phyloP scores from a whole-genome alignment of 1,140 invertebrate genomes.

The Leptopilina clavipes region DNA sequence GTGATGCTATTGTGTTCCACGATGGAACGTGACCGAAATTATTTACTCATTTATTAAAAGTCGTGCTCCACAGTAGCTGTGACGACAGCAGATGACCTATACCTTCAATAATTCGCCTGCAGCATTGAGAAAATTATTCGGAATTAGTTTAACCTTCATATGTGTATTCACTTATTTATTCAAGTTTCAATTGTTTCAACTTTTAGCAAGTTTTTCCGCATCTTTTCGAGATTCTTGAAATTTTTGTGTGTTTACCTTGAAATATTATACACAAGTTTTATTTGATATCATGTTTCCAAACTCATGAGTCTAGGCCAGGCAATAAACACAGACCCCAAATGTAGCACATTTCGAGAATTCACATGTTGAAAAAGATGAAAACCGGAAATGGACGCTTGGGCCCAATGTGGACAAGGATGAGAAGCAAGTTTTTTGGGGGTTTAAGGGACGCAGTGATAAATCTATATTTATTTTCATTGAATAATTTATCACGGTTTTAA shows the following conservation, averaged over 20 bases:
- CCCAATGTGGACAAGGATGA: constrained; percentile 49
- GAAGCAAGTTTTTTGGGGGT: not conserved
- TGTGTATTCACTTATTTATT: too few species aligned
- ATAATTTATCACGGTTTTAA: too few species aligned
- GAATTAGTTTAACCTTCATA: constrained; percentile 5
- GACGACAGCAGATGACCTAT: constrained; percentile 38
- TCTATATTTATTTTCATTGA: too few species aligned
- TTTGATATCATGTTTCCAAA: not conserved
- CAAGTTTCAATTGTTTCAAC: too few species aligned
- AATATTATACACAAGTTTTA: not conserved
- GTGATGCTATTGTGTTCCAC: constrained; percentile 59
- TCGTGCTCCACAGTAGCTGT: constrained; percentile 39
- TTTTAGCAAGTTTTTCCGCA: too few species aligned
- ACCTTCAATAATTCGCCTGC: not conserved
- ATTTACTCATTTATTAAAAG: constrained; percentile 74
- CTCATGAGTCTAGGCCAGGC: constrained; percentile 50
- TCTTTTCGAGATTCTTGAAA: too few species aligned
- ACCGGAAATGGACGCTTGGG: constrained; percentile 64
- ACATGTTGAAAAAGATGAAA: constrained; percentile 66
- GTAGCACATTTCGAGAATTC: constrained; percentile 61
- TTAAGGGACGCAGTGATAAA: not conserved
- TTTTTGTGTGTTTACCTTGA: not conserved
- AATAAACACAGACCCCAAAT: constrained; percentile 61
- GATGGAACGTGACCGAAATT: constrained; percentile 73
- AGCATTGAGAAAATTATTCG: not conserved